phyloP scores from a whole-genome alignment of 2,888 invertebrate genomes.

The Sarcophaga subvicina region DNA sequence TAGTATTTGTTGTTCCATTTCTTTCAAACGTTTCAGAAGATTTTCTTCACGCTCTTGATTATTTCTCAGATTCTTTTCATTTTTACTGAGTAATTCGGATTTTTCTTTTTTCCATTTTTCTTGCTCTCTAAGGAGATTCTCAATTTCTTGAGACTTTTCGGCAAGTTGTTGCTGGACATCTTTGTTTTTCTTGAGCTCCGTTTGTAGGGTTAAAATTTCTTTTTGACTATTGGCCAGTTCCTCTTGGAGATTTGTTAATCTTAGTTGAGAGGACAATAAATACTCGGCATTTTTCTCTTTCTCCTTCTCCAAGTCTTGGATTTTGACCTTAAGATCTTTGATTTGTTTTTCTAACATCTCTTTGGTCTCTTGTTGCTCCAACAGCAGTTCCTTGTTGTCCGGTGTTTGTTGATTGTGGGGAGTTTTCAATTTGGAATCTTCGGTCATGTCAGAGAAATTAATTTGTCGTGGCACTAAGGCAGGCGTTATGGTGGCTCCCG shows the following conservation, averaged over 20 bases:
- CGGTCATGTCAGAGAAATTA: conserved; percentile 82
- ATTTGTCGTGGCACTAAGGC: conserved; percentile 79
- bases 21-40: conserved; percentile 73
- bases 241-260: conserved; percentile 72
- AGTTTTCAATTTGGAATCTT: conserved; percentile 80
- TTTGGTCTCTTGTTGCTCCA: conserved; percentile 82
- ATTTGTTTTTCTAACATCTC: conserved; percentile 81
- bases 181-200: conserved; percentile 60
- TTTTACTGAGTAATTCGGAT: conserved; percentile 75
- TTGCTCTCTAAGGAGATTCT: conserved; percentile 71
- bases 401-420: conserved; percentile 71
- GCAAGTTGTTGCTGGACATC: conserved; percentile 68
- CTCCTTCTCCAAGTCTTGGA: conserved; percentile 72
- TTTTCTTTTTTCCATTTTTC: conserved; percentile 76
- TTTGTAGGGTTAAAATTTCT: conserved; percentile 70
- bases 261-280: conserved; percentile 71
- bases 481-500: conserved; percentile 73
- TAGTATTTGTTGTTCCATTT: conserved; percentile 76
- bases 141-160: conserved; percentile 69
- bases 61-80: conserved; percentile 75
- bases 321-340: conserved; percentile 78
- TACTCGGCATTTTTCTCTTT: conserved; percentile 68
- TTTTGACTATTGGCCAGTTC: conserved; percentile 73
- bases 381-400: conserved; percentile 73
- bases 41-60: conserved; percentile 76